Evolutionary conservation across 2,797 vertebrate species (phyloP).

Genomic region (Ispidina lecontei): DNA sequence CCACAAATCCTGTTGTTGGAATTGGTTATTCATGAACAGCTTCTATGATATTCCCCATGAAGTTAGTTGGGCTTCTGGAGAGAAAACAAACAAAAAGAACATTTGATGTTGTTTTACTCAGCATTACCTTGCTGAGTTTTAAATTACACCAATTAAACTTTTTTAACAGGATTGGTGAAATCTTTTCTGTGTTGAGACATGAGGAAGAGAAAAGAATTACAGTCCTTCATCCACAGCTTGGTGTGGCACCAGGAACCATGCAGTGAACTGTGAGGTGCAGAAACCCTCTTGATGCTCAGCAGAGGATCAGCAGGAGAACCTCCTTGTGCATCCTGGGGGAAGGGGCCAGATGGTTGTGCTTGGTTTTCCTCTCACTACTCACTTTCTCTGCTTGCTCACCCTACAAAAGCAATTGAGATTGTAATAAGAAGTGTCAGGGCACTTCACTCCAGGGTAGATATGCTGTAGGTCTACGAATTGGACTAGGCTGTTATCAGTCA

Average conservation of each 20-base stretch:
- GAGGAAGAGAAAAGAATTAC: not conserved
- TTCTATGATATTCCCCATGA: not conserved
- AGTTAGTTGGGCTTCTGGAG: not conserved
- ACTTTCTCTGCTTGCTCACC: not conserved
- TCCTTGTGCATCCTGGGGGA: not conserved
- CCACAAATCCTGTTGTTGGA: constrained; percentile 12
- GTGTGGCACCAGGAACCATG: not conserved
- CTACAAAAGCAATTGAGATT: not conserved
- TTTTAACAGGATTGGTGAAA: not conserved
- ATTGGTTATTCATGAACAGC: not conserved
- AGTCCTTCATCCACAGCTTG: not conserved
- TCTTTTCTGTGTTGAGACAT: not conserved
- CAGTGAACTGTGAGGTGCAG: not conserved
- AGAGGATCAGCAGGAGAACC: not conserved
- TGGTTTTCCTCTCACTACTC: not conserved
- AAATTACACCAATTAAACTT: not conserved
- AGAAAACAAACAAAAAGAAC: not conserved
- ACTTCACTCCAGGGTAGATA: not conserved
- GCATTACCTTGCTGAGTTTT: not conserved
- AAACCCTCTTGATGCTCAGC: not conserved
- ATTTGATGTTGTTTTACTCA: not conserved
- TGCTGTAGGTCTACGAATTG: not conserved
- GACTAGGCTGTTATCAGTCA: not conserved
- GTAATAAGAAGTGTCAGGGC: not conserved
- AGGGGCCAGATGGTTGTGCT: rapidly evolving